Evolutionary conservation across 1,140 invertebrate genomes (phyloP).

Genomic region (Mercenaria mercenaria): DNA sequence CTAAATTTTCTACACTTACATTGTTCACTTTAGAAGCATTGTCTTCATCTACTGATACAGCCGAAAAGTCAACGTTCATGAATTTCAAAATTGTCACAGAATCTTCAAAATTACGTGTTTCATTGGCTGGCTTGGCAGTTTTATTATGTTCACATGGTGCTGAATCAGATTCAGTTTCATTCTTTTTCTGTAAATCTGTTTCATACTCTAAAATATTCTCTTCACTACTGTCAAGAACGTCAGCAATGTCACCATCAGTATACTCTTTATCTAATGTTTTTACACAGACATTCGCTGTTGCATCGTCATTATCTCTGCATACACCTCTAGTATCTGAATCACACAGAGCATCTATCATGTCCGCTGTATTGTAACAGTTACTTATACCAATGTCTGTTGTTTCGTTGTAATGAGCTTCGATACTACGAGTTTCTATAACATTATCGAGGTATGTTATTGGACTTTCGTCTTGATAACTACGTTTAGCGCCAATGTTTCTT

Average conservation of each 20-base stretch:
- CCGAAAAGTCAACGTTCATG: neutral
- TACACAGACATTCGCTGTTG: neutral
- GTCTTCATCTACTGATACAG: neutral
- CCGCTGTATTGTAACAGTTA: conserved; percentile 39
- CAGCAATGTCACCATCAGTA: conserved; percentile 5
- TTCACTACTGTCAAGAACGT: neutral
- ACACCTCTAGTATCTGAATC: neutral
- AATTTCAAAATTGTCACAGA: neutral
- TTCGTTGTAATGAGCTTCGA: neutral
- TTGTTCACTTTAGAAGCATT: neutral
- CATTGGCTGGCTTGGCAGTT: neutral
- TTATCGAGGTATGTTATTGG: neutral
- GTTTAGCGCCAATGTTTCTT: neutral
- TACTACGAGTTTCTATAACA: neutral
- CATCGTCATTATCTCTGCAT: neutral
- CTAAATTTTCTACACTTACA: neutral
- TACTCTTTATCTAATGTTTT: conserved; percentile 9
- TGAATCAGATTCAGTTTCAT: neutral
- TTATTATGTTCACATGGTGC: neutral
- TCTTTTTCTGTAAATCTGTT: neutral
- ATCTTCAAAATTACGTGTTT: neutral
- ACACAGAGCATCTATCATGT: conserved; percentile 30
- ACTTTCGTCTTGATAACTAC: neutral
- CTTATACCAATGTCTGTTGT: conserved; percentile 25
- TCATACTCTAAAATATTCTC: no score